Evolutionary conservation across 2,113 vertebrate genomes (phyloP), one percentile per base, ranked within the genome.

Genomic region (Eubucco bourcierii): DNA sequence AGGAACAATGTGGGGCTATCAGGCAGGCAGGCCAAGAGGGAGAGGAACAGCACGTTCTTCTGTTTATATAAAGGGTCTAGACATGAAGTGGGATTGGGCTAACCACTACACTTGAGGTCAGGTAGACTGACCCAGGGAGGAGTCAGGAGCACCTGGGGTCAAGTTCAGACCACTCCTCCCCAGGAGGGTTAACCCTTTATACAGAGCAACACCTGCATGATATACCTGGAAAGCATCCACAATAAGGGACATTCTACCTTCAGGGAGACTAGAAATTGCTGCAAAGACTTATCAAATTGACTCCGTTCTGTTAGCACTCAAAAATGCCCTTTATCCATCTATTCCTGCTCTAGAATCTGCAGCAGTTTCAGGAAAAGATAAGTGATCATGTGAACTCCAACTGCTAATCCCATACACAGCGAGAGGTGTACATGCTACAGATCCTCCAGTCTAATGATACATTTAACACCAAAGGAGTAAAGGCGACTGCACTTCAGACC

Each of bases 401-500:
- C 67, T 61, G 29, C 33, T 61, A 44, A 34, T 5, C 12, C 8
- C 29, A 15, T 1, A 7, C 10, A 25, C 10, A 25, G 52, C 34
- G 9, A 28, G 19, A 56, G 52, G 8, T 66, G n/a, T 11, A 28
- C 10, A 4, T 0, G 6, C 15, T 6, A 10, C 39, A 70, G 47
- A 27, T 16, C 34, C 76, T 34, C 27, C 52, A n/a, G 3, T 1
- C 6, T 7, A 7, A 24, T 6, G 5, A 27, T 34, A 34, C 3
- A 0, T 34, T n/a, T 4, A 27, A 29, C 1, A 1, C 1, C 21
- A 55, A 46, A 13, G 20, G 33, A 47, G 12, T 16, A n/a, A n/a
- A 21, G 24, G 31, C 55, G 15, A 9, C 2, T 0, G 0, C 5
- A 14, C 53, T 81, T 53, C 5, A 28, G 23, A 12, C 18, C 37